These are phyloP conservation scores for Brevipalpus yothersi DNA, from an alignment of 1,140 invertebrate species.

Conservation along the genomic window DNA sequence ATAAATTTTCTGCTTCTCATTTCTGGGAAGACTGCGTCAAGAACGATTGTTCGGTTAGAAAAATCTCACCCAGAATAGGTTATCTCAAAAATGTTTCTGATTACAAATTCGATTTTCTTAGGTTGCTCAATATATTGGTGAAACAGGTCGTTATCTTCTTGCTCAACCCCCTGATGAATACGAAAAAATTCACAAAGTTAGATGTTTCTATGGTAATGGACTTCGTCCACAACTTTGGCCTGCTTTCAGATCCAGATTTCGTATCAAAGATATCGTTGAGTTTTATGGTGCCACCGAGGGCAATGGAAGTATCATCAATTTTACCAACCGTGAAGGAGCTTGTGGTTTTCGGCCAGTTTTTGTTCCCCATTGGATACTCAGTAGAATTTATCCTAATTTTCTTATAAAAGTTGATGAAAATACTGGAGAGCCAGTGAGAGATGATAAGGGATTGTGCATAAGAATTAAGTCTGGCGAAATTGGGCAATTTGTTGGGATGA, in stretches of 20 bases:
- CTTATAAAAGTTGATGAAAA: slow-evolving; percentile 27
- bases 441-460: slow-evolving; percentile 26
- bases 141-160: slow-evolving; percentile 90
- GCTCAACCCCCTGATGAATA: slow-evolving; percentile 46
- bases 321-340: slow-evolving; percentile 40
- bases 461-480: slow-evolving; percentile 44
- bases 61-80: slow-evolving; percentile 13
- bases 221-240: slow-evolving; percentile 82
- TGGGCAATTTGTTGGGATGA: slow-evolving; percentile 90
- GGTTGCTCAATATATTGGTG: slow-evolving; percentile 94
- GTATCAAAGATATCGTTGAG: slow-evolving; percentile 22
- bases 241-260: slow-evolving; percentile 49
- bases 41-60: slow-evolving; percentile 36
- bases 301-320: slow-evolving; percentile 41
- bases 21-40: slow-evolving; percentile 41
- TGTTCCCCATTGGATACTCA: slow-evolving; percentile 25
- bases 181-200: slow-evolving; percentile 55
- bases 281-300: slow-evolving; percentile 29
- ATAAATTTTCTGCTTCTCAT: slow-evolving; percentile 30
- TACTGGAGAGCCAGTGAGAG: slow-evolving; percentile 22
- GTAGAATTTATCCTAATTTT: slow-evolving; percentile 52
- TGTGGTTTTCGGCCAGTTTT: slow-evolving; percentile 78
- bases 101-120: slow-evolving; percentile 42
- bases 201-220: slow-evolving; percentile 83
- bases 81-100: background rate